phyloP scores from a whole-genome alignment of 2,888 invertebrate species.

The Catocala nupta region DNA sequence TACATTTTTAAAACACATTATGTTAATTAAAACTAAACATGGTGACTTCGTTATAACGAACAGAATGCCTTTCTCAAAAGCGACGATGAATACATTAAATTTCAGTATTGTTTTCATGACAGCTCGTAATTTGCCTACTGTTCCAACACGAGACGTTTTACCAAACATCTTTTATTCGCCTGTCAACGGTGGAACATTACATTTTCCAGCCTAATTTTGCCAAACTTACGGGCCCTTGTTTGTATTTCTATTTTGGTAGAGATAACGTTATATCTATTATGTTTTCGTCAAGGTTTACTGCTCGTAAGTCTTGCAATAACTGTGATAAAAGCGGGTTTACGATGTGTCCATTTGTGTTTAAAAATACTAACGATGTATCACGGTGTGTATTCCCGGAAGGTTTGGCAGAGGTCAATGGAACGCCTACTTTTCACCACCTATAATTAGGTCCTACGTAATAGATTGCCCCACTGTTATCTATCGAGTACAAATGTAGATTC shows the following conservation, averaged over 20 bases:
- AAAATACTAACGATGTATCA: too few relatives aligned
- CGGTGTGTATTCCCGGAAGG: too few relatives aligned
- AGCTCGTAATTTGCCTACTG: slow-evolving; percentile 28
- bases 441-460: too few relatives aligned
- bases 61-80: slow-evolving; percentile 50
- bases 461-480: too few relatives aligned
- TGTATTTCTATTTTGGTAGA: background rate
- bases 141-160: slow-evolving; percentile 23
- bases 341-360: background rate
- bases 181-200: slow-evolving; percentile 14
- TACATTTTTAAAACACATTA: slow-evolving; percentile 35
- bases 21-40: slow-evolving; percentile 44
- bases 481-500: too few relatives aligned
- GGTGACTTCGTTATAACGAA: slow-evolving; percentile 43
- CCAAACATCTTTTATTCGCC: slow-evolving; percentile 21
- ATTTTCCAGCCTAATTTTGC: slow-evolving; percentile 11
- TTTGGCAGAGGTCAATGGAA: too few relatives aligned
- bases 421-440: too few relatives aligned
- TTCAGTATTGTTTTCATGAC: slow-evolving; percentile 46
- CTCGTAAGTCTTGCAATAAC: background rate
- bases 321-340: background rate
- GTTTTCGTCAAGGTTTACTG: background rate
- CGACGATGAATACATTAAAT: slow-evolving; percentile 53
- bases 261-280: background rate
- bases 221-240: background rate